Percentiles rank a stretch among this genome's conserved stretches.
These are phyloP conservation scores for Silurus aristotelis DNA, from an alignment of 2,797 vertebrate species.

Conservation along the genomic window DNA sequence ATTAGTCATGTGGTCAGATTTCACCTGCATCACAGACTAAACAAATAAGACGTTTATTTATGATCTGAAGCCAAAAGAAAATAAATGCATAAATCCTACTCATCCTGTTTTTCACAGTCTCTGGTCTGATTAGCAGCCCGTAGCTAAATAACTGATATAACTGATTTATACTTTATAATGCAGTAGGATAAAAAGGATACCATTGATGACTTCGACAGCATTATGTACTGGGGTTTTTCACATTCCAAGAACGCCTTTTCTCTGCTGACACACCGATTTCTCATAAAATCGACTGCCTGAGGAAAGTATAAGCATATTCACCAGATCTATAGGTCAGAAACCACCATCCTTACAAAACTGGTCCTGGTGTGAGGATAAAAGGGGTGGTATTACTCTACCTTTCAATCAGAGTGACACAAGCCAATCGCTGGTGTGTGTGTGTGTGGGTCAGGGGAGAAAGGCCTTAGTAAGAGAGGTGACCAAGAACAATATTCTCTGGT, in stretches of 20 bases:
- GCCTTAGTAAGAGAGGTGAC: too few relatives aligned
- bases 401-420: too few relatives aligned
- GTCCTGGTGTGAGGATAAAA: too few relatives aligned
- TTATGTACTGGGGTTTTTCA: neutral
- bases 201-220: neutral
- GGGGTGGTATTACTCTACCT: too few relatives aligned
- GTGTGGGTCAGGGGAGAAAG: too few relatives aligned
- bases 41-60: neutral
- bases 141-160: neutral
- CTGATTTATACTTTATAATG: too few relatives aligned
- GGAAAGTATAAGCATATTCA: neutral
- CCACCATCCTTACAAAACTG: too few relatives aligned
- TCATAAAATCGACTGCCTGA: neutral
- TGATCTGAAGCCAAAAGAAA: neutral
- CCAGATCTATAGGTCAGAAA: neutral
- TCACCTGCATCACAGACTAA: neutral
- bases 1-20: neutral
- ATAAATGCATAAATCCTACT: neutral
- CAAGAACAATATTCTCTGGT: too few relatives aligned
- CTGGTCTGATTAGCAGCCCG: neutral
- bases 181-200: neutral
- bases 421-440: too few relatives aligned
- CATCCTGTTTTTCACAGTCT: neutral
- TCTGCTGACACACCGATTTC: neutral
- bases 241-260: neutral